These are phyloP conservation scores for Musca vetustissima DNA, from an alignment of 1,140 invertebrate species.

Conservation along the genomic window DNA sequence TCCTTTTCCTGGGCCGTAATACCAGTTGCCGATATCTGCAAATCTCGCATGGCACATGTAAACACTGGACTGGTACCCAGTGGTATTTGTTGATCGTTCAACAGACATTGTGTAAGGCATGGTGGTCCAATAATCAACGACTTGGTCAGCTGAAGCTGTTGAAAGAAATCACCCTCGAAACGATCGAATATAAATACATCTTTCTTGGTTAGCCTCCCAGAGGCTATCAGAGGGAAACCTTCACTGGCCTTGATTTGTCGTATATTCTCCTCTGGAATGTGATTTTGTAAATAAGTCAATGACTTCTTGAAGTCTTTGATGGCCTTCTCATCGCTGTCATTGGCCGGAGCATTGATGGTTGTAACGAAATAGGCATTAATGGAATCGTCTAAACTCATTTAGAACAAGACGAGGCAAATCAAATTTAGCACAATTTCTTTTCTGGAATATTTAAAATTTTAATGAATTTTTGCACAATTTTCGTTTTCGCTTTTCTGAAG, in stretches of 20 bases:
- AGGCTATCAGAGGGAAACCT: constrained; percentile 43
- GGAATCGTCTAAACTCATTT: constrained; percentile 43
- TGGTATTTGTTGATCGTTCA: constrained; percentile 72
- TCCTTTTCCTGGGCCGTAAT: constrained; percentile 65
- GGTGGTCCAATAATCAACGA: constrained; percentile 76
- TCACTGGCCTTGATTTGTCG: constrained; percentile 45
- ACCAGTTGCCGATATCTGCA: constrained; percentile 74
- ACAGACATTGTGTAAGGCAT: constrained; percentile 75
- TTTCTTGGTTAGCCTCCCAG: constrained; percentile 62
- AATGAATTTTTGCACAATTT: not conserved
- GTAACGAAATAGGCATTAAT: constrained; percentile 51
- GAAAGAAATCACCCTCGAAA: constrained; percentile 71
- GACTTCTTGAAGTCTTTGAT: constrained; percentile 32
- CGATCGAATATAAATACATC: constrained; percentile 75
- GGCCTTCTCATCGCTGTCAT: constrained; percentile 15
- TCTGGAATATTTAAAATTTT: too few relatives aligned
- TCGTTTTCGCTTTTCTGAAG: not conserved
- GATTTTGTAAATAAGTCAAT: constrained; percentile 34
- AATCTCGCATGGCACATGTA: constrained; percentile 77
- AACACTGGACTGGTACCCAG: constrained; percentile 73
- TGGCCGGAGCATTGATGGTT: constrained; percentile 33
- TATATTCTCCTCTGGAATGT: constrained; percentile 44
- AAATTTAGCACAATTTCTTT: too few relatives aligned
- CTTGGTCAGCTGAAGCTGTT: constrained; percentile 65
- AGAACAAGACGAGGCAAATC: not conserved